Base-by-base conservation (phyloP, 2,797 vertebrate species). In the Rhynchonycteris naso region DNA sequence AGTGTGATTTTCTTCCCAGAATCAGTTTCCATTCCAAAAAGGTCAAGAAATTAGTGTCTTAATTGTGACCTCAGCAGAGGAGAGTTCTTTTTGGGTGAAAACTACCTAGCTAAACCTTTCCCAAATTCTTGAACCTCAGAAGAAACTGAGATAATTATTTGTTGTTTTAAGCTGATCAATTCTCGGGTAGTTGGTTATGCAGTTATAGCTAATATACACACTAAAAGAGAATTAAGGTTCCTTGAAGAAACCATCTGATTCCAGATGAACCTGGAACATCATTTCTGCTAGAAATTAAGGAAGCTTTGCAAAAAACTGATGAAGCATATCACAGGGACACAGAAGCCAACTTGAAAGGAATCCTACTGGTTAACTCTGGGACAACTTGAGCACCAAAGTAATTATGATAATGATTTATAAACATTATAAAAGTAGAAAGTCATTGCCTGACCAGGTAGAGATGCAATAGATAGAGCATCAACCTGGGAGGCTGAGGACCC, bases 231-330 rank as follows among this genome's bases (percentile, higher is more conserved):
- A 74, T 74, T 83, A 65, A 26, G 26, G 7, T 14, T 82, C 28
- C 47, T 65, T 91, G 43, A 61, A 78, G 52, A 92, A 83, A 92
- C 76, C 61, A 33, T 9, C 71, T 58, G 35, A 85, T 58, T 92
- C 22, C 8, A 82, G n/a, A 65, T 56, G 33, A 91, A 11, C 26
- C 58, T 72, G 47, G 13, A 66, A 47, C 10, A 75, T 91, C 50
- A 58, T 68, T 78, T 84, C 76, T 92, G 33, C 10, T 61, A 30
- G 66, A 81, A 52, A 61, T 81, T 35, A 79, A 79, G 88, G 63
- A 90, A 81, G 24, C 38, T 21, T 61, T 50, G 18, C 28, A 2
- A 65, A 35, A 58, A 83, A 65, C 28, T 75, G 21, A 75, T 65
- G 69, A 75, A 11, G 21, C 59, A 75, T 65, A 15, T 84, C 58